Base-by-base conservation (phyloP, 2,888 invertebrate genomes). In the Merodon equestris region DNA sequence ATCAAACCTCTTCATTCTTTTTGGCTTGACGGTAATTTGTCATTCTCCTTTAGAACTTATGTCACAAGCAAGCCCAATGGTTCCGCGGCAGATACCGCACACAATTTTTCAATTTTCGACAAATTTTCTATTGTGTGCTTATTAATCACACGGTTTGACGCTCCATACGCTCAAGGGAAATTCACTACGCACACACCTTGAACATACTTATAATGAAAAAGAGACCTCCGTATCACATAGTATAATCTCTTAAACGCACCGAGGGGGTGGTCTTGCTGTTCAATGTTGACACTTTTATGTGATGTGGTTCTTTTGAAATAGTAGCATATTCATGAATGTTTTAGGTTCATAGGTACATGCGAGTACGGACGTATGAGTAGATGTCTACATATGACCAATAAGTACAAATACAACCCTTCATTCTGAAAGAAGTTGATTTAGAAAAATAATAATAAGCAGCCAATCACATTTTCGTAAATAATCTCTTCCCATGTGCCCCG, bases 81-180 rank as follows among this genome's bases (percentile, higher is more conserved):
- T 74, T 74, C 60, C 74, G 47, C 66, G 73, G 53, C 53, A 66
- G 74, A 79, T 79, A 79, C 74, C 54, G 64, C 15, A 54, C n/a
- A 79, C 70, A 79, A 79, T 79, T 79, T 79, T 79, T 79, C 79
- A 79, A 79, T 74, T 79, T 79, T 79, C 74, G 79, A 79, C 79
- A 79, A 79, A 79, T 79, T 79, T 70, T 68, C 79, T 45, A 79
- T 74, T 79, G 79, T 79, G 68, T 70, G 79, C 54, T 68, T 74
- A 56, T 64, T 74, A 79, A 74, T 79, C 74, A 68, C 79, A 79
- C 60, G 64, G 79, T 66, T 44, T 67, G 73, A 53, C 67, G 53
- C 73, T 68, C 58, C 58, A 75, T 48, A 40, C 63, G 67, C 79
- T 74, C 74, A 34, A 44, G 79, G 74, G 73, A 70, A 64, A 74